Evolutionary conservation across 1,140 invertebrate genomes (phyloP).

Genomic region (Psilanteris sp.): DNA sequence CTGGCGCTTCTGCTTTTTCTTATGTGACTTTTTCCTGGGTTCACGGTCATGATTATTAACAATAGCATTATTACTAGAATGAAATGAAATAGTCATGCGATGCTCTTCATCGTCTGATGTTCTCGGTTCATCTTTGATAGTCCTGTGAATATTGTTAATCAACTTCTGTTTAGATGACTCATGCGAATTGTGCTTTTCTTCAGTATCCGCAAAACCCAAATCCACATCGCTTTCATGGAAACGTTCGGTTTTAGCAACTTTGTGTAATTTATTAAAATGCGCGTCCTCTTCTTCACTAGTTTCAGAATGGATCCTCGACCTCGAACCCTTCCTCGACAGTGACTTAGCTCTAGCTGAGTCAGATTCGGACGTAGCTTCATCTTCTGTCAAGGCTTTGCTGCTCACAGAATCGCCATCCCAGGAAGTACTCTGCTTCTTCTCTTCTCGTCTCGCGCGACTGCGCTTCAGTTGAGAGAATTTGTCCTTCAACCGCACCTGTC

Average conservation of each 20-base stretch:
- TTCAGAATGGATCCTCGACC: slow-evolving; percentile 82
- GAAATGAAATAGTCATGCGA: slow-evolving; percentile 67
- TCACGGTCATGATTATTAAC: slow-evolving; percentile 77
- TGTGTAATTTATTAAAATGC: slow-evolving; percentile 74
- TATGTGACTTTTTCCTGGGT: slow-evolving; percentile 86
- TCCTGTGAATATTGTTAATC: slow-evolving; percentile 69
- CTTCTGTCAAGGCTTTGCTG: slow-evolving; percentile 79
- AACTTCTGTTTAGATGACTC: slow-evolving; percentile 65
- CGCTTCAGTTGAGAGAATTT: slow-evolving; percentile 94
- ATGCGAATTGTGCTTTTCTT: slow-evolving; percentile 77
- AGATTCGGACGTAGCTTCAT: slow-evolving; percentile 75
- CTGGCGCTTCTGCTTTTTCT: slow-evolving; percentile 89
- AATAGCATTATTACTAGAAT: slow-evolving; percentile 66
- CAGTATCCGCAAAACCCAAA: slow-evolving; percentile 79
- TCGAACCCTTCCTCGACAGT: slow-evolving; percentile 76
- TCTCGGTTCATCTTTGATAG: slow-evolving; percentile 75
- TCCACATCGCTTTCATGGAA: slow-evolving; percentile 82
- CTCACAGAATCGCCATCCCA: slow-evolving; percentile 91
- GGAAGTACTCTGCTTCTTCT: slow-evolving; percentile 92
- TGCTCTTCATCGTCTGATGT: slow-evolving; percentile 77
- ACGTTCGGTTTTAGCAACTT: slow-evolving; percentile 76
- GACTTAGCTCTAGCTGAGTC: slow-evolving; percentile 79
- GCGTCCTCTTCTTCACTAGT: slow-evolving; percentile 82
- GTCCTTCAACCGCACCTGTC: slow-evolving; percentile 86
- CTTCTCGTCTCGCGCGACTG: slow-evolving; percentile 89